Base-by-base conservation (phyloP, 2,888 invertebrate species). In the Mythimna impura region DNA sequence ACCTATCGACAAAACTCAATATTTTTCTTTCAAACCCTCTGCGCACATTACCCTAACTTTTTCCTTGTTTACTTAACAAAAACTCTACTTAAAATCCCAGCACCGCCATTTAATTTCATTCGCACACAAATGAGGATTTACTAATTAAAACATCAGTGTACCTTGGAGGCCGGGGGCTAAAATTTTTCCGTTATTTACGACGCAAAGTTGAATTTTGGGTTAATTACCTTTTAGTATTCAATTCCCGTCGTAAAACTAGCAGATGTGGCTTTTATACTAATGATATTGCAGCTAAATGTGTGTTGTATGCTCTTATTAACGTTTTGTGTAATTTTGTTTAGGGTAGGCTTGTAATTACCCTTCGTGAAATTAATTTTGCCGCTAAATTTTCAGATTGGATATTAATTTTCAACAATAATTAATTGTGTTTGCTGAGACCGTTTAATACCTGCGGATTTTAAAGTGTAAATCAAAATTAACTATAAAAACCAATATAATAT, bases 61-160 rank as follows among this genome's bases (percentile, higher is more conserved):
- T 69, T 25, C n/a, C 47, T 34, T 67, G 22, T 78, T 73, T 54
- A 50, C 65, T 34, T 2, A 34, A 65, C 57, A 74, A 74, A 65
- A 60, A 55, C 50, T 68, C 25, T 17, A 4, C 20, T 65, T 17
- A 43, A 73, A 70, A 78, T 66, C 73, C 70, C 58, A 36, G 40
- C 14, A 30, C 61, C 55, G 2, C 67, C 61, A 58, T 73, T 77
- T 71, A 71, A 78, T 81, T 82, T 64, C 10, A 73, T 71, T 78
- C 20, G 17, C 57, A 70, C 64, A 65, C 55, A 70, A 73, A 78
- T 73, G 78, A 68, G 78, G 80, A 78, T 78, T 68, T 71, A 65
- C 20, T 78, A 64, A 81, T 81, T 81, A 81, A 78, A 78, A 82
- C 82, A 78, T 81, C 69, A 82, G 66, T 71, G 61, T 74, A 64